Base-by-base conservation (phyloP, 2,797 vertebrate species). In the Hyperoplus lanceolatus region DNA sequence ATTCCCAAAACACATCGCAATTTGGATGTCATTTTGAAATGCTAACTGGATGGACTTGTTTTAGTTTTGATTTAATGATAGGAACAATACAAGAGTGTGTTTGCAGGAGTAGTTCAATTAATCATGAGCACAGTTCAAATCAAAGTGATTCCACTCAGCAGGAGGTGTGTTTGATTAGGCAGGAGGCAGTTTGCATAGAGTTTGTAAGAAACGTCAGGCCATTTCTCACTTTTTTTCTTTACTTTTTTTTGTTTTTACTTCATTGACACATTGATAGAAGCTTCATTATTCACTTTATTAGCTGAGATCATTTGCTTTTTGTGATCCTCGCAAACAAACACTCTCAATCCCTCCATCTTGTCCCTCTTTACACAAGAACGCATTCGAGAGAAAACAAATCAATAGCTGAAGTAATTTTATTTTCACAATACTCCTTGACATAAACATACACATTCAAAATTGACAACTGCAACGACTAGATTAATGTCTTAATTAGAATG, bases 81-180 rank as follows among this genome's bases (percentile, higher is more conserved):
- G 16, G 29, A 80, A 77, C 72, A 68, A 67, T 51, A 43, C 65
- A 74, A 29, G 29, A 29, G 29, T 29, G 42, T 70, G 43, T 70
- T 70, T 54, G 61, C 16, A 29, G 21, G 79, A 72, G 69, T 66
- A 66, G 67, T 66, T 88, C 13, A 79, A 72, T 82, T 81, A 79
- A 67, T 55, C 62, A 21, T 15, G 56, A n/a, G 13, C 60, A 56
- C 69, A 77, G 67, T 83, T 89, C 43, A 75, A 45, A 77, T 86
- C 54, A 81, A 83, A 70, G 66, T 57, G 63, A 70, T 71, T 82
- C 78, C 62, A 60, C 64, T 39, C 82, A 81, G 70, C 59, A 69
- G 77, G 56, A 29, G 53, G 63, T 74, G 6, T 42, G 69, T 75
- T 81, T 83, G 67, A 83, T 86, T 75, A 65, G 57, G 80, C 49